A percentile compares a stretch with the other conserved stretches of the same genome.
phyloP scores from a whole-genome alignment of 2,113 vertebrate species.

The Petaurus breviceps region DNA sequence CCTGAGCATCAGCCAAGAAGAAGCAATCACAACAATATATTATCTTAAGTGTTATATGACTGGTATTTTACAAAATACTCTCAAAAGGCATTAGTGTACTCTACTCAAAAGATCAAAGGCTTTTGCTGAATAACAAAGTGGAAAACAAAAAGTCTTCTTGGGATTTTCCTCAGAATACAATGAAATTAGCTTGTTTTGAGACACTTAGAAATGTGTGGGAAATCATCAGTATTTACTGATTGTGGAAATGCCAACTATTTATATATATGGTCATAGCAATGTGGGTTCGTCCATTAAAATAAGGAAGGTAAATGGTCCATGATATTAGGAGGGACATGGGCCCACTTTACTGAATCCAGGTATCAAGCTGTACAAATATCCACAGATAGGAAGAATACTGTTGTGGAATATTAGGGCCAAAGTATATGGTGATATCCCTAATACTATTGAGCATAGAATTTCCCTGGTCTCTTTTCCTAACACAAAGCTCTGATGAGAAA shows the following conservation, averaged over 20 bases:
- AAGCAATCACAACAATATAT: neutral
- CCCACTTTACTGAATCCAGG: too few relatives aligned
- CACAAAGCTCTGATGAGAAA: neutral
- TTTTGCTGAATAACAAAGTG: neutral
- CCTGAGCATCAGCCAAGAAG: neutral
- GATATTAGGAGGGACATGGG: neutral
- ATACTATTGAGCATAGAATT: neutral
- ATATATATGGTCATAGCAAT: neutral
- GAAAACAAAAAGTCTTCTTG: neutral
- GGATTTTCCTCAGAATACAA: neutral
- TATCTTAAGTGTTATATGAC: neutral
- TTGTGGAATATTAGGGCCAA: neutral
- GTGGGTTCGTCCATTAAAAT: neutral
- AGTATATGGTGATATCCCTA: neutral
- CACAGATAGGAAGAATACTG: neutral
- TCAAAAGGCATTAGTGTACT: neutral
- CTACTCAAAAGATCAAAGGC: neutral
- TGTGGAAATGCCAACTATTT: too few relatives aligned
- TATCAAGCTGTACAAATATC: neutral
- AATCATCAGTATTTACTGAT: too few relatives aligned
- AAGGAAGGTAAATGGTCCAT: too few relatives aligned
- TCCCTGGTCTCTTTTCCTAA: neutral
- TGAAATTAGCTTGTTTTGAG: too few relatives aligned
- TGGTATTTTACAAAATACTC: neutral
- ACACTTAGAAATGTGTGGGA: too few relatives aligned